Base-by-base conservation (phyloP, 2,888 invertebrate species). In the Trissolcus japonicus region DNA sequence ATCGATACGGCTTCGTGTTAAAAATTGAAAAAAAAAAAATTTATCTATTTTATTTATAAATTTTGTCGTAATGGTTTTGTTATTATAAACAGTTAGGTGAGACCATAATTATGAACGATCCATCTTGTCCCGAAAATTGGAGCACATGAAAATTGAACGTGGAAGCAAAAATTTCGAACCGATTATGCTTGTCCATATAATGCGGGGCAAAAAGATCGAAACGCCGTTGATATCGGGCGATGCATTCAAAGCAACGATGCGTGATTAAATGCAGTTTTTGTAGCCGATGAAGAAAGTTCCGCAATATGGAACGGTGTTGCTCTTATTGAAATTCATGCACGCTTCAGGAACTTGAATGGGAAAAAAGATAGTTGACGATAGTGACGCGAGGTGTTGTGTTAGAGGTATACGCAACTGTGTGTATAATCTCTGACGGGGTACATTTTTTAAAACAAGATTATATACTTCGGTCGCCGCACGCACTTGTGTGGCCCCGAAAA, bases 221-320 rank as follows among this genome's bases (percentile, higher is more conserved):
- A 46, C 14, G n/a, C 46, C 14, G 46, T 46, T 46, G 46, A 46
- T 46, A 46, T 46, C 16, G 16, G 11, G 16, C 35, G 35, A 46
- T 46, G 51, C 51, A 16, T 51, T 51, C 17, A 19, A 51, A 19
- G 51, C 51, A 51, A 19, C 51, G 51, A 19, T 51, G 51, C 51
- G 51, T 51, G 51, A 51, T 51, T 51, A 19, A 51, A 51, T 51
- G 51, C 51, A 51, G 17, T 51, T 51, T 51, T 51, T 51, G 51
- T 51, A 19, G 11, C 51, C 19, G 9, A 51, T 21, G 19, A 51
- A 51, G 51, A 51, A 51, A 51, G 51, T 51, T 51, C 17, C 51
- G 51, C 16, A 51, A 51, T 51, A 51, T 51, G 19, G 51, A 51
- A 51, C 51, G 17, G n/a, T 19, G 19, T 51, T 17, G 51, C 21